phyloP scores from a whole-genome alignment of 2,113 vertebrate genomes.

The Bubo blakistoni region DNA sequence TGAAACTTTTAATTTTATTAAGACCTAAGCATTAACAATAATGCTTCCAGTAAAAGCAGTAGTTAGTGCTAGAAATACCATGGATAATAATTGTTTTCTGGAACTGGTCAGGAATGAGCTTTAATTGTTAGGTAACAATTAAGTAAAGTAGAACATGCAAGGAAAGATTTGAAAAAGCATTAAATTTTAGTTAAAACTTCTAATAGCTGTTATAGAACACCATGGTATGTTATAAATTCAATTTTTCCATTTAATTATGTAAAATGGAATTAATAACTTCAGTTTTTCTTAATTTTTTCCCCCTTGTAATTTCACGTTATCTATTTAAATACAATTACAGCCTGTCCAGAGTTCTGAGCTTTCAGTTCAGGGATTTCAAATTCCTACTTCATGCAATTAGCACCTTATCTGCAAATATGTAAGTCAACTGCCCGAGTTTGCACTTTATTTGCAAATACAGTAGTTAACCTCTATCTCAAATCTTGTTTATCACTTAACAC shows the following conservation, averaged over 20 bases:
- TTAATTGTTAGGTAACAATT: slow-evolving; percentile 25
- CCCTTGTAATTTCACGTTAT: not conserved
- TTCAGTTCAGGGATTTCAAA: not conserved
- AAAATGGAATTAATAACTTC: slow-evolving; percentile 15
- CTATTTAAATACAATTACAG: not conserved
- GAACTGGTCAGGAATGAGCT: slow-evolving; percentile 5
- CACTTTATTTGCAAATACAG: not conserved
- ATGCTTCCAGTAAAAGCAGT: not conserved
- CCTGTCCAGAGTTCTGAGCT: not conserved
- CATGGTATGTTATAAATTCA: slow-evolving; percentile 7
- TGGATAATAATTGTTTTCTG: not conserved
- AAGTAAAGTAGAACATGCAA: slow-evolving; percentile 41
- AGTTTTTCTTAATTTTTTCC: not conserved
- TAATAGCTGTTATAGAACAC: not conserved
- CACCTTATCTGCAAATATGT: not conserved
- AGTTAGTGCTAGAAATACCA: not conserved
- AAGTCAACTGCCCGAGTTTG: not conserved
- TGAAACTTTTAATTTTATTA: not conserved
- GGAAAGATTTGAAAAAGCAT: slow-evolving; percentile 23
- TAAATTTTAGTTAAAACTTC: slow-evolving; percentile 21
- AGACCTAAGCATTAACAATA: not conserved
- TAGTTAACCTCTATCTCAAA: not conserved
- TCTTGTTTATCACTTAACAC: not conserved
- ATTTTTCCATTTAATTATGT: slow-evolving; percentile 37
- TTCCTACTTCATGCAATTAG: slow-evolving; percentile 23